Percentiles rank a stretch among this genome's conserved stretches.
Evolutionary conservation across 2,797 vertebrate genomes (phyloP).

Genomic region (Sebastes oblongus): DNA sequence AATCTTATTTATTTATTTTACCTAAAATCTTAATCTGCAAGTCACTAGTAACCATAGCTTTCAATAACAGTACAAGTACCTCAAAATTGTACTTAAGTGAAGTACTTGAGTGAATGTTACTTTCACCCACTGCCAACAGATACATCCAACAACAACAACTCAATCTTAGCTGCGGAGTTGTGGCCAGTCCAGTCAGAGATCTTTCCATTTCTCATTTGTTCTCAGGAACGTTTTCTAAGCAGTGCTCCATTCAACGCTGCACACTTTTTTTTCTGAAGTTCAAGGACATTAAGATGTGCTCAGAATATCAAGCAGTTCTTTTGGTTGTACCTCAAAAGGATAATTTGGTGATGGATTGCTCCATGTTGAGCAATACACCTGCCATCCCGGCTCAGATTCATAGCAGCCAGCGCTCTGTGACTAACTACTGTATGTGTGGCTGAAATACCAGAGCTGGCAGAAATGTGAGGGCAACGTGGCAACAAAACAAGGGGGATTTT

Average conservation of each 20-base stretch:
- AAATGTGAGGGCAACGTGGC: slow-evolving; percentile 62
- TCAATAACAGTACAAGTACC: neutral
- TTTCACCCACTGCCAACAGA: neutral
- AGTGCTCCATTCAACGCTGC: slow-evolving; percentile 65
- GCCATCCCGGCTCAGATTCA: slow-evolving; percentile 42
- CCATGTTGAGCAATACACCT: slow-evolving; percentile 47
- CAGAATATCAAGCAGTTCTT: slow-evolving; percentile 83
- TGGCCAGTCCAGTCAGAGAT: slow-evolving; percentile 29
- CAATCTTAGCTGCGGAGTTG: neutral
- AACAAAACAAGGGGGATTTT: slow-evolving; percentile 70
- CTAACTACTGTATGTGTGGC: slow-evolving; percentile 48
- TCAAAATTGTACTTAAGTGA: neutral
- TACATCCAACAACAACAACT: neutral
- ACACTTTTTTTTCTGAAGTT: slow-evolving; percentile 73
- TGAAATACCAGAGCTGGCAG: slow-evolving; percentile 67
- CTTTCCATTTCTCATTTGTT: slow-evolving; percentile 64
- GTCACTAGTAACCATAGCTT: neutral
- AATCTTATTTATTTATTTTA: neutral
- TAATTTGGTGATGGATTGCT: slow-evolving; percentile 64
- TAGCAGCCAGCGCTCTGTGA: slow-evolving; percentile 35
- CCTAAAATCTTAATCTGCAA: neutral
- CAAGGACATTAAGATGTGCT: slow-evolving; percentile 82
- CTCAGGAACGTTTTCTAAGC: slow-evolving; percentile 63
- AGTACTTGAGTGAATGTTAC: neutral
- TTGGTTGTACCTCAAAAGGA: slow-evolving; percentile 65